These are phyloP conservation scores for Nasonia oneida DNA, from an alignment of 2,888 invertebrate species.

Conservation along the genomic window DNA sequence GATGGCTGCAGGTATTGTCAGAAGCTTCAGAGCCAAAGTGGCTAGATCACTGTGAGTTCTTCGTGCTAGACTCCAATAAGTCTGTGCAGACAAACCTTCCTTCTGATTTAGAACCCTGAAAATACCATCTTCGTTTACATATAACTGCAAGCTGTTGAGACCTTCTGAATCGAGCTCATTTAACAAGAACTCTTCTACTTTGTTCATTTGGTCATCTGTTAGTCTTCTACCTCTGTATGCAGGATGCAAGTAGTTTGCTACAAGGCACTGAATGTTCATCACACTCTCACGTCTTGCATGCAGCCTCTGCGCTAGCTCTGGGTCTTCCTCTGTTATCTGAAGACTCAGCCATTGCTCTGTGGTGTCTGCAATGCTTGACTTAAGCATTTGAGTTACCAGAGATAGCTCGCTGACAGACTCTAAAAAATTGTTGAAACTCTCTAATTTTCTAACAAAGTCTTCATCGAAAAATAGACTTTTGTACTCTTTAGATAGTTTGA, in stretches of 20 bases:
- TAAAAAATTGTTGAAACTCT: slow-evolving; percentile 50
- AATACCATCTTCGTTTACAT: slow-evolving; percentile 59
- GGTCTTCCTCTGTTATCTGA: slow-evolving; percentile 49
- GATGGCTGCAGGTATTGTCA: slow-evolving; percentile 57
- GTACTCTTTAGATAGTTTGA: slow-evolving; percentile 58
- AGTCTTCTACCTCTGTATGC: slow-evolving; percentile 58
- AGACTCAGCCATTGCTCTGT: slow-evolving; percentile 59
- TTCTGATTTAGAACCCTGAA: slow-evolving; percentile 60
- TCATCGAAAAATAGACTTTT: slow-evolving; percentile 58
- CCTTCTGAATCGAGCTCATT: slow-evolving; percentile 56
- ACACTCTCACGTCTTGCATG: slow-evolving; percentile 33
- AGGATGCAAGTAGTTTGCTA: slow-evolving; percentile 61
- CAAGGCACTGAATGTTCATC: slow-evolving; percentile 57
- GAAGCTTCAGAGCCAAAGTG: slow-evolving; percentile 54
- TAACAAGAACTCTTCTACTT: slow-evolving; percentile 60
- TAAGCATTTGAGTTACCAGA: slow-evolving; percentile 37
- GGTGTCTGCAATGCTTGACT: slow-evolving; percentile 59
- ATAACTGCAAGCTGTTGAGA: slow-evolving; percentile 57
- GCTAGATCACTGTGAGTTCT: slow-evolving; percentile 56
- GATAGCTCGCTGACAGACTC: slow-evolving; percentile 54
- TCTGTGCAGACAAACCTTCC: slow-evolving; percentile 54
- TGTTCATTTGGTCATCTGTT: slow-evolving; percentile 59
- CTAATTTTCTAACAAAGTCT: slow-evolving; percentile 58
- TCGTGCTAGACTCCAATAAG: slow-evolving; percentile 60
- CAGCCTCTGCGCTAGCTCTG: slow-evolving; percentile 44